These are phyloP conservation scores for Triplophysa rosa DNA, from an alignment of 2,113 vertebrate genomes.

Conservation along the genomic window DNA sequence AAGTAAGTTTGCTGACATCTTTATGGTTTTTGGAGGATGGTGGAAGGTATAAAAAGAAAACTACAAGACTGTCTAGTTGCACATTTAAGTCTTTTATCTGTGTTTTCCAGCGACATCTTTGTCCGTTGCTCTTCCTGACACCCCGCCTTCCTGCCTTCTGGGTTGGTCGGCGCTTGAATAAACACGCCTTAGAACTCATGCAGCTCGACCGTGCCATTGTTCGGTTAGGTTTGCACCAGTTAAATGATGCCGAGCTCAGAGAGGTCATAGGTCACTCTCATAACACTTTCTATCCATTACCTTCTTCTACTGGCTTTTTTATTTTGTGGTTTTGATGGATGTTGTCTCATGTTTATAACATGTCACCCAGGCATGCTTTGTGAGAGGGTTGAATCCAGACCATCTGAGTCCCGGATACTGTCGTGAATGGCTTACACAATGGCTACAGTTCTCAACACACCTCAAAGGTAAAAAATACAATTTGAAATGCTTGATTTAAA, in stretches of 20 bases:
- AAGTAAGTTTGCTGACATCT: too few relatives aligned
- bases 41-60: too few relatives aligned
- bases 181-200: conserved; percentile 78
- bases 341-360: background rate
- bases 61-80: too few relatives aligned
- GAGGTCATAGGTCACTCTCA: conserved; percentile 69
- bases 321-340: background rate
- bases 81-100: background rate
- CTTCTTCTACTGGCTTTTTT: background rate
- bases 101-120: conserved; percentile 78
- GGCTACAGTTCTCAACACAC: conserved; percentile 82
- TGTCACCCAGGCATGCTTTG: conserved; percentile 83
- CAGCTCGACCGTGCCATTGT: conserved; percentile 83
- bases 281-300: background rate
- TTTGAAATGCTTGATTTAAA: background rate
- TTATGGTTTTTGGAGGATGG: too few relatives aligned
- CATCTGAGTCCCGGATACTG: conserved; percentile 70
- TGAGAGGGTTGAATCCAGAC: conserved; percentile 81
- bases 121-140: conserved; percentile 84
- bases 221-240: conserved; percentile 76
- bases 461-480: conserved; percentile 76
- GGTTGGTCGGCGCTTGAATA: conserved; percentile 76
- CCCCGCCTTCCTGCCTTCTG: conserved; percentile 76
- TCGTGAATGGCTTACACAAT: conserved; percentile 83
- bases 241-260: conserved; percentile 80